phyloP scores from a whole-genome alignment of 2,797 vertebrate genomes.

The Cygnus olor region DNA sequence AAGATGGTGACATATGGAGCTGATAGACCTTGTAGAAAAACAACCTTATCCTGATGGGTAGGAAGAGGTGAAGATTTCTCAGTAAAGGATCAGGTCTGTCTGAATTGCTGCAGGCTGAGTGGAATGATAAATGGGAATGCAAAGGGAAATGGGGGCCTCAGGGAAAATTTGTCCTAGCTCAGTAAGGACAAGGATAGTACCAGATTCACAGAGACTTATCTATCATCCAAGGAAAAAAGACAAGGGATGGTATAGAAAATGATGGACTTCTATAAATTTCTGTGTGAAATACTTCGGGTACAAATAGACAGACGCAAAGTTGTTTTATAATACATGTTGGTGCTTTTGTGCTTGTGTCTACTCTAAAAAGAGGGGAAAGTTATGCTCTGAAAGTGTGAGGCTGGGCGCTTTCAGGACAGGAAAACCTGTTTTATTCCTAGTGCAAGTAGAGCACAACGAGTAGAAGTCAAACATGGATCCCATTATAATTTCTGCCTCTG shows the following conservation, averaged over 20 bases:
- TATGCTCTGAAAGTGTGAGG: background rate
- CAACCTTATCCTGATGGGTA: constrained; percentile 27
- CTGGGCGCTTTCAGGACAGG: background rate
- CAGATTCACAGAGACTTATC: background rate
- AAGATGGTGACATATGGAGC: constrained; percentile 45
- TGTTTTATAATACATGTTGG: background rate
- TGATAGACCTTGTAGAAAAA: constrained; percentile 12
- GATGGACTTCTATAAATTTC: background rate
- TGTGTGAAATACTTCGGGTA: constrained; percentile 19
- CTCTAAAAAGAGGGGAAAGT: background rate
- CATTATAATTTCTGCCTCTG: background rate
- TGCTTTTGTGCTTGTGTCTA: background rate
- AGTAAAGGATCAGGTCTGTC: constrained; percentile 47
- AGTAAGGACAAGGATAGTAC: constrained; percentile 15
- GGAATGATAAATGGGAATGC: constrained; percentile 62
- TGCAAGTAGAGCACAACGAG: background rate
- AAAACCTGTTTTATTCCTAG: background rate
- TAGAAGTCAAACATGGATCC: background rate
- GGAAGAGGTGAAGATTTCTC: constrained; percentile 56
- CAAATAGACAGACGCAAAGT: background rate
- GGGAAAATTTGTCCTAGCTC: constrained; percentile 58
- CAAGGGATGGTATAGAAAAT: constrained; percentile 1
- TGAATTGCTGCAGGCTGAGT: constrained; percentile 53
- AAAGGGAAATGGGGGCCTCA: constrained; percentile 34
- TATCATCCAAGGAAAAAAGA: constrained; percentile 6